These are phyloP conservation scores for Mnemiopsis leidyi DNA, from an alignment of 37 sponge, comb jelly and placozoan species.

Conservation along the genomic window DNA sequence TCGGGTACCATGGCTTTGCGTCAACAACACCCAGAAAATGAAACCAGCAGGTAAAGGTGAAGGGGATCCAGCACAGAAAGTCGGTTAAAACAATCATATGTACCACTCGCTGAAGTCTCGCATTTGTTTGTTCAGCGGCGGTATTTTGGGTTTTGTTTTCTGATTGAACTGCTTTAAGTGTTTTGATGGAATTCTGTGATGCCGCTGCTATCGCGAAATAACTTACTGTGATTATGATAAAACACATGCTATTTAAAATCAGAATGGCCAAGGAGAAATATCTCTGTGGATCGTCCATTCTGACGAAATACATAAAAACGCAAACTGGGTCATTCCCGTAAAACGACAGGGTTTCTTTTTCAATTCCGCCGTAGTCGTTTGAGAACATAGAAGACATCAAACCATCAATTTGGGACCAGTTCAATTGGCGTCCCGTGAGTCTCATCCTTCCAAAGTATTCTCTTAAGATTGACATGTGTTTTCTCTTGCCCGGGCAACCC, in stretches of 20 bases:
- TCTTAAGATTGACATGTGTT: background rate
- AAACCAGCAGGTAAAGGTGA: background rate
- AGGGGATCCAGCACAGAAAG: background rate
- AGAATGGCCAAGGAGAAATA: background rate
- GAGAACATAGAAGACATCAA: background rate
- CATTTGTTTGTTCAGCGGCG: background rate
- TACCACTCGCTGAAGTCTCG: background rate
- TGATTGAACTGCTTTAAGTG: no score
- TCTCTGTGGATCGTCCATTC: background rate
- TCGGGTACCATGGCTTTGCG: background rate
- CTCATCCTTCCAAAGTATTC: background rate
- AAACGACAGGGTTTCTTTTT: background rate
- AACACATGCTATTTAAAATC: background rate
- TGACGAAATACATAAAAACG: background rate
- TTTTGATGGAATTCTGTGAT: background rate
- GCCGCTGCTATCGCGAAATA: background rate
- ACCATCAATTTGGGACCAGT: background rate
- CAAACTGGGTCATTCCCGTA: background rate
- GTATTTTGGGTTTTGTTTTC: background rate
- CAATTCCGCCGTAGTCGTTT: background rate
- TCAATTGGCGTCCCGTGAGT: background rate
- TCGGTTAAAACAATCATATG: background rate
- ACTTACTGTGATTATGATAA: background rate
- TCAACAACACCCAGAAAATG: background rate
- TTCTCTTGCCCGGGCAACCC: background rate